These are phyloP conservation scores for Heterodera filipjevi DNA, from an alignment of 2,888 invertebrate genomes.

Conservation along the genomic window DNA sequence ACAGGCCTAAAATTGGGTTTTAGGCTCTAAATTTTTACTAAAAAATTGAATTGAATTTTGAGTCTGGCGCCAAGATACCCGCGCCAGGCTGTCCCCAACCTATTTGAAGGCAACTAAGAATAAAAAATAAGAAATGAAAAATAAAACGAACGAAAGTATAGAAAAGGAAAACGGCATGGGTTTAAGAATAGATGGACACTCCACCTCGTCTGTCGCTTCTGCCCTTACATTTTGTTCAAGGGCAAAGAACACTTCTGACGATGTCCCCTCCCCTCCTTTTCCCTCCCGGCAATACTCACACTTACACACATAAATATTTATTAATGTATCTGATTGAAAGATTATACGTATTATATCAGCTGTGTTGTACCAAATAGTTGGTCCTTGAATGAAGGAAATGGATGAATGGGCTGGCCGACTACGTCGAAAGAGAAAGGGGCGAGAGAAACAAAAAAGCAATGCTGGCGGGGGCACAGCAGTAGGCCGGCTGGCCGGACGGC, in stretches of 20 bases:
- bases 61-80: too few species aligned
- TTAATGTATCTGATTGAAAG: background rate
- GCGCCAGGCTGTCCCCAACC: too few species aligned
- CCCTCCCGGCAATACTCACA: too few species aligned
- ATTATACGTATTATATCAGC: conserved; percentile 5
- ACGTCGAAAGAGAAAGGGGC: background rate
- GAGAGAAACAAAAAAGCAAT: background rate
- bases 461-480: background rate
- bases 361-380: conserved; percentile 8
- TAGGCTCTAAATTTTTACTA: too few species aligned
- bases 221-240: background rate
- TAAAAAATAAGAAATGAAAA: background rate
- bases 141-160: too few species aligned
- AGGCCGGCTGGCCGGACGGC: background rate
- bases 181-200: background rate
- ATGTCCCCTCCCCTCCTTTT: too few species aligned
- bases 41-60: too few species aligned
- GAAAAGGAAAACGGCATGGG: background rate
- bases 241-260: conserved; percentile 14
- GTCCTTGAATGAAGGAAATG: background rate
- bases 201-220: background rate
- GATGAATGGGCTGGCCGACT: background rate
- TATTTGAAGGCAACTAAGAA: too few species aligned
- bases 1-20: too few species aligned
- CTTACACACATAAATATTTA: background rate